Conservation (phyloP, 1,140 invertebrate species). For the Maconellicoccus hirsutus region DNA sequence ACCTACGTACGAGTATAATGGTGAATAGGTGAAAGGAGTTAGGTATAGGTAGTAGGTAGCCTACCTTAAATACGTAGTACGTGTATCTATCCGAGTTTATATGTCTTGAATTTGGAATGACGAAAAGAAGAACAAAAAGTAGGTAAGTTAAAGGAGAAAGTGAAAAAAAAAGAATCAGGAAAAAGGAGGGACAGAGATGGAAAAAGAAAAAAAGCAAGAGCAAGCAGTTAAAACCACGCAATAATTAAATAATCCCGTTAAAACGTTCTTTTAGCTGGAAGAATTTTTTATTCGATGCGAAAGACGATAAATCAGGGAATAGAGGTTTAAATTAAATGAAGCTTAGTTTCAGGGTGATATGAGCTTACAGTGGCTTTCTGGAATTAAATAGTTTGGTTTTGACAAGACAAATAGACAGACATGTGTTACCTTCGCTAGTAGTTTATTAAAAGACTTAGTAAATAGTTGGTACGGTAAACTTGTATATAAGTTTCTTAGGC, state of each 20-base stretch:
- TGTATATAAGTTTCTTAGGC: conserved; percentile 17
- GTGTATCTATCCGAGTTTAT: too few relatives aligned
- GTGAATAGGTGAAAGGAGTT: too few relatives aligned
- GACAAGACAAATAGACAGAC: conserved; percentile 22
- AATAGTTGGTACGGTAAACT: conserved; percentile 15
- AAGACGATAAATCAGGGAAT: conserved; percentile 13
- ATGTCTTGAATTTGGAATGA: too few relatives aligned
- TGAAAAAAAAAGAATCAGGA: too few relatives aligned
- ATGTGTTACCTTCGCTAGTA: conserved; percentile 20
- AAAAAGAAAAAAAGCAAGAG: too few relatives aligned
- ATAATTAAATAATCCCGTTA: conserved; percentile 9
- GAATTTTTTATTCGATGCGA: not conserved
- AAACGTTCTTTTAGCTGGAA: not conserved
- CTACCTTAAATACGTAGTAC: too few relatives aligned
- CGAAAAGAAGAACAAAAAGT: too few relatives aligned
- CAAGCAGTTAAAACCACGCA: not conserved
- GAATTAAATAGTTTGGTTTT: conserved; percentile 22
- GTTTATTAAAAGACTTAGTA: conserved; percentile 22
- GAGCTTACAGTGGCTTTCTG: conserved; percentile 18
- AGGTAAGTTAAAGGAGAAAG: too few relatives aligned
- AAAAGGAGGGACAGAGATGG: too few relatives aligned
- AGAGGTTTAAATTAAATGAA: conserved; percentile 22
- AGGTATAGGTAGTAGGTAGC: too few relatives aligned
- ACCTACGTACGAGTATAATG: too few relatives aligned
- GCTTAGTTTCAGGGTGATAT: conserved; percentile 17